Evolutionary conservation across 2,797 vertebrate genomes (phyloP).

Genomic region (Percopsis omiscomaycus): DNA sequence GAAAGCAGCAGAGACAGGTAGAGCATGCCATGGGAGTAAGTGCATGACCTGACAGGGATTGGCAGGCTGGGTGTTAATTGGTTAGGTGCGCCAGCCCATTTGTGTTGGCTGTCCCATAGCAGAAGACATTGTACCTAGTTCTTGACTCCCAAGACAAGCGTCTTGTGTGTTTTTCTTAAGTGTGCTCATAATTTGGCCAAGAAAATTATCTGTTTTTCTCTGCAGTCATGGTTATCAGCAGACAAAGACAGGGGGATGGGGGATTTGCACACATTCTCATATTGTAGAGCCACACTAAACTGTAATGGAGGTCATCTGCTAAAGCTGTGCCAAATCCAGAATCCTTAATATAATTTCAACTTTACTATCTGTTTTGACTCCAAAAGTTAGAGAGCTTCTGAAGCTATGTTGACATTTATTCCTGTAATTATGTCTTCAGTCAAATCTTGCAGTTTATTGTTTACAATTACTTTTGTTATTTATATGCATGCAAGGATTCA

Average conservation of each 20-base stretch:
- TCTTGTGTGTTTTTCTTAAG: conserved; percentile 58
- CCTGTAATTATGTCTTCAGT: too few relatives aligned
- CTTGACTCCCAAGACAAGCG: conserved; percentile 78
- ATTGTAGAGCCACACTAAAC: conserved; percentile 33
- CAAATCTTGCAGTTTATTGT: too few relatives aligned
- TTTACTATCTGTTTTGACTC: neutral
- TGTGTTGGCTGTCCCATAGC: conserved; percentile 84
- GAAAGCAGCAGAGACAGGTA: conserved; percentile 85
- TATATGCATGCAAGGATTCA: neutral
- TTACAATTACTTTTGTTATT: too few relatives aligned
- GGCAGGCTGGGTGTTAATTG: conserved; percentile 96
- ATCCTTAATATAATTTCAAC: neutral
- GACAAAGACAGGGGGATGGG: conserved; percentile 53
- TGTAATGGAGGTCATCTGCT: conserved; percentile 16
- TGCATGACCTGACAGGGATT: conserved; percentile 88
- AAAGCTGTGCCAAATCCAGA: neutral
- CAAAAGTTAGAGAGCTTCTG: neutral
- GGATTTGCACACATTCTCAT: conserved; percentile 29
- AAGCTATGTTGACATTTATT: too few relatives aligned
- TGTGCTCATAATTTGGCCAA: conserved; percentile 64
- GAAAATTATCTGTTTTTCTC: conserved; percentile 63
- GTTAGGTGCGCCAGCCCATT: conserved; percentile 90
- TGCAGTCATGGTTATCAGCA: conserved; percentile 47
- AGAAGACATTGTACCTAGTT: conserved; percentile 82
- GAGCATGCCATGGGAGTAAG: conserved; percentile 83